These are phyloP conservation scores for Thomomys bottae DNA, from an alignment of 2,113 vertebrate species.

Conservation along the genomic window DNA sequence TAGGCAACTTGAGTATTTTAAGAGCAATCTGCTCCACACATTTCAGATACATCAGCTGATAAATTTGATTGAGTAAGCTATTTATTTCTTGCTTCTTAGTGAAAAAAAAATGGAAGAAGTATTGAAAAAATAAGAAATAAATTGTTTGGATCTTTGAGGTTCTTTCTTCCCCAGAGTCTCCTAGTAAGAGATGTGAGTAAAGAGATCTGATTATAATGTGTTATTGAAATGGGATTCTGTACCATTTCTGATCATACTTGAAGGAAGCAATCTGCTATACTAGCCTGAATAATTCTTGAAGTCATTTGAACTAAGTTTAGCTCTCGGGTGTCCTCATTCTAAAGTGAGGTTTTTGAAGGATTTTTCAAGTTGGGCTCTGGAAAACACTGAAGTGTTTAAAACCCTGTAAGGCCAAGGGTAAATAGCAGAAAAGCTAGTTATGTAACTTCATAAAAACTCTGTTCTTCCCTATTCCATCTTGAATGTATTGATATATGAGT, in stretches of 20 bases:
- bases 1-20: too few species aligned
- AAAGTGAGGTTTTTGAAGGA: constrained; percentile 49
- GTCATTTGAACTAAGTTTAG: constrained; percentile 62
- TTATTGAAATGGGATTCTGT: constrained; percentile 16
- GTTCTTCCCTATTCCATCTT: constrained; percentile 29
- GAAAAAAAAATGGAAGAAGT: background rate
- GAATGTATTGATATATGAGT: constrained; percentile 20
- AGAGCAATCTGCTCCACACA: background rate
- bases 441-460: constrained; percentile 30
- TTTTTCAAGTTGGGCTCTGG: constrained; percentile 63
- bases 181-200: constrained; percentile 19
- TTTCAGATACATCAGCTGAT: background rate
- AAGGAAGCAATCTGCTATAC: constrained; percentile 42
- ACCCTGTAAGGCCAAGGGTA: constrained; percentile 41
- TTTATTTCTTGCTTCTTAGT: background rate
- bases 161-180: background rate
- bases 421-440: constrained; percentile 55
- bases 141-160: background rate
- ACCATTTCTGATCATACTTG: constrained; percentile 36
- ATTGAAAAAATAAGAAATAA: constrained; percentile 16
- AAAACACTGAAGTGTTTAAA: constrained; percentile 68
- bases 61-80: background rate
- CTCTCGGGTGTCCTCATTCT: constrained; percentile 62
- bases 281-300: constrained; percentile 50
- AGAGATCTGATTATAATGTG: constrained; percentile 27